Conservation (phyloP, 2,888 invertebrate genomes). For the Acronicta psi region DNA sequence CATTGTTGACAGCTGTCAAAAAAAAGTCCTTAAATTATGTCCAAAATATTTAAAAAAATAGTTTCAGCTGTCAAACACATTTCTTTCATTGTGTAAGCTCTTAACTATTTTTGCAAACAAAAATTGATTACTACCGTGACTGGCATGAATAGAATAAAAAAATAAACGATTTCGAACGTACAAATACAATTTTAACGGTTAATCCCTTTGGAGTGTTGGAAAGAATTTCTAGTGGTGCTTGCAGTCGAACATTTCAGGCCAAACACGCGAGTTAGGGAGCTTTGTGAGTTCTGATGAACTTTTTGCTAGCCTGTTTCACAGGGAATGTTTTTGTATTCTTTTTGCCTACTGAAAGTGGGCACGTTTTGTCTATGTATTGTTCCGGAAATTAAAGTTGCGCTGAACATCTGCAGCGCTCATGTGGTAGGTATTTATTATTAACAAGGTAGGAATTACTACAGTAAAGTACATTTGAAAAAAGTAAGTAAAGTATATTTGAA, state of each 20-base stretch:
- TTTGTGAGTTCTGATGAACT: constrained; percentile 26
- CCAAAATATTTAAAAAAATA: no score
- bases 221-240: constrained; percentile 13
- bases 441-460: no score
- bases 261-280: constrained; percentile 36
- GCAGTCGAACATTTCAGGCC: constrained; percentile 5
- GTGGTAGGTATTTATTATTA: neutral
- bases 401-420: constrained; percentile 7
- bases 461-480: no score
- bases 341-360: constrained; percentile 13
- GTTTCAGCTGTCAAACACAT: no score
- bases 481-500: no score
- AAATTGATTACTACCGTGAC: no score
- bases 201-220: constrained; percentile 20
- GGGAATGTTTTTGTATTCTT: constrained; percentile 7
- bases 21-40: no score
- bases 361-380: constrained; percentile 23
- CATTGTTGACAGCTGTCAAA: no score
- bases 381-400: constrained; percentile 19
- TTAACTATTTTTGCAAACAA: no score
- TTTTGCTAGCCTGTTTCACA: constrained; percentile 34
- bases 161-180: no score
- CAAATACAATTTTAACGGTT: neutral
- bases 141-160: no score
- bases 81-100: no score